A percentile compares a stretch with the other conserved stretches of the same genome.
phyloP scores from a whole-genome alignment of 2,888 invertebrate genomes.

The Melanostoma scalare region DNA sequence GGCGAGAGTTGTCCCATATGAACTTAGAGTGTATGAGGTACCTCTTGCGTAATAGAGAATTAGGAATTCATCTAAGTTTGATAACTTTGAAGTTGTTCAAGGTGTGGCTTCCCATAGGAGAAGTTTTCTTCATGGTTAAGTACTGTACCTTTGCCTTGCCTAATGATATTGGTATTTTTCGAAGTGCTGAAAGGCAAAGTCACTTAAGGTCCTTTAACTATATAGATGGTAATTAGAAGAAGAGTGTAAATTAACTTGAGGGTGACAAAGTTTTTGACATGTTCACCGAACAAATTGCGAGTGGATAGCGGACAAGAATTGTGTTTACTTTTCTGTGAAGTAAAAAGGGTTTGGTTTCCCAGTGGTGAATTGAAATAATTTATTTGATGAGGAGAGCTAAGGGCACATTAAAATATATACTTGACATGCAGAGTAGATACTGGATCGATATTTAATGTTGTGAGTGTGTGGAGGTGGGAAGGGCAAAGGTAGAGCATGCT shows the following conservation, averaged over 20 bases:
- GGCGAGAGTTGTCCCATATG: conserved; percentile 40
- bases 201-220: conserved; percentile 44
- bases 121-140: conserved; percentile 7
- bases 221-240: conserved; percentile 52
- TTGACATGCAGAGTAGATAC: conserved; percentile 11
- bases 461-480: too few relatives aligned
- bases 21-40: not conserved
- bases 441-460: conserved; percentile 21
- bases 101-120: conserved; percentile 41
- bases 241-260: conserved; percentile 54
- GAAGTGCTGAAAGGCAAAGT: conserved; percentile 50
- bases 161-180: conserved; percentile 44
- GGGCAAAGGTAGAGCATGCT: too few relatives aligned
- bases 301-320: not conserved
- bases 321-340: conserved; percentile 9
- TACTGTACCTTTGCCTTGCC: not conserved
- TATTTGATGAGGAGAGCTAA: conserved; percentile 10
- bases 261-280: conserved; percentile 59
- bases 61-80: conserved; percentile 61
- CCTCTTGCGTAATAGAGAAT: conserved; percentile 18
- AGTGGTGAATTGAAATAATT: conserved; percentile 30
- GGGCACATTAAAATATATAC: conserved; percentile 4
- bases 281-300: conserved; percentile 31
- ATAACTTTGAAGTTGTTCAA: conserved; percentile 61
- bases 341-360: conserved; percentile 17